Conservation (phyloP, 1,140 invertebrate genomes). For the Drosophila santomea region DNA sequence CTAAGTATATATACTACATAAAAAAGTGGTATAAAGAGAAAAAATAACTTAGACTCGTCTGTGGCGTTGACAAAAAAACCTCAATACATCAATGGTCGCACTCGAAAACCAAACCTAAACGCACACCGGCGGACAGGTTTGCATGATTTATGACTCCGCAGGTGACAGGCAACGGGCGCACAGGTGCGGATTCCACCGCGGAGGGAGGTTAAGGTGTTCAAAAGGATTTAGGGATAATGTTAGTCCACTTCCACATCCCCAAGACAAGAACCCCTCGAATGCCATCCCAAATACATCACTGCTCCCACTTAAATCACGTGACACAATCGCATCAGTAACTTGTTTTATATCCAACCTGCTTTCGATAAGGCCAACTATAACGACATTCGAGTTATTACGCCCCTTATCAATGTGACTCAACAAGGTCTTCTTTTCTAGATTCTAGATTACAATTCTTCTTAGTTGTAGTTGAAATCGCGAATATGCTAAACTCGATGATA, state of each 20-base stretch:
- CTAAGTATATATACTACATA: constrained; percentile 27
- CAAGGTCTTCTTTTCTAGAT: constrained; percentile 6
- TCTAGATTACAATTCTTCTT: neutral
- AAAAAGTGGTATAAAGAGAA: neutral
- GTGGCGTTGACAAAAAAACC: constrained; percentile 40
- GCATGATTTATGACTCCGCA: constrained; percentile 43
- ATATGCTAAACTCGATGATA: constrained; percentile 1
- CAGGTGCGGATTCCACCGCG: constrained; percentile 21
- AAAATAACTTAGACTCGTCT: constrained; percentile 32
- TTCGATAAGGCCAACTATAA: constrained; percentile 12
- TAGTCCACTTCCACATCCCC: no score
- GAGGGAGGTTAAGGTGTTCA: neutral
- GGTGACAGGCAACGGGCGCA: neutral
- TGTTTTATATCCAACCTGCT: constrained; percentile 7
- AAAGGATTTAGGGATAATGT: no score
- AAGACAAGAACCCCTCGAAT: no score
- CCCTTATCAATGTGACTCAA: constrained; percentile 24
- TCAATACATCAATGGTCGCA: constrained; percentile 20
- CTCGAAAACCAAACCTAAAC: constrained; percentile 1
- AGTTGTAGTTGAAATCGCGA: neutral
- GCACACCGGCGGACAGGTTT: constrained; percentile 4
- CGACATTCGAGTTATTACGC: neutral
- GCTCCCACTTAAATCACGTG: constrained; percentile 9
- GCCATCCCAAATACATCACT: no score
- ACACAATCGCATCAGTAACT: neutral